phyloP scores from a whole-genome alignment of 2,113 vertebrate species.

The Desmodus rotundus region DNA sequence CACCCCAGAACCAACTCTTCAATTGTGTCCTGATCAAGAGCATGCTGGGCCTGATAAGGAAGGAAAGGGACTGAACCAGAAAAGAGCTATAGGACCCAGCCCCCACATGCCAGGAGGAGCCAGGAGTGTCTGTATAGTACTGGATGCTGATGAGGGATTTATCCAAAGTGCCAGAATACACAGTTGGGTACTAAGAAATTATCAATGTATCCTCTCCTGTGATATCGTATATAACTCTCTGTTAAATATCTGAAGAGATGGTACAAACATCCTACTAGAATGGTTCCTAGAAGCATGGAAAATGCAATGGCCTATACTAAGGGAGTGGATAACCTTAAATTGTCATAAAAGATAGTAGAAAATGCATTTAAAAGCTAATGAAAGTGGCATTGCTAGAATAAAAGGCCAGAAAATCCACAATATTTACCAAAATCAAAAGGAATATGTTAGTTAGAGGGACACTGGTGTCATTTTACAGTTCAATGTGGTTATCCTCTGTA shows the following conservation, averaged over 20 bases:
- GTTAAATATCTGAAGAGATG: neutral
- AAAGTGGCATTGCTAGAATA: neutral
- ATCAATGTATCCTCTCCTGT: neutral
- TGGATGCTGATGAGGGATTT: neutral
- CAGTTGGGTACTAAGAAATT: neutral
- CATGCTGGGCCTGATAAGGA: neutral
- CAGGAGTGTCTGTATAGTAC: neutral
- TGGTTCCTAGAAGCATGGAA: neutral
- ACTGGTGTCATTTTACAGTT: neutral
- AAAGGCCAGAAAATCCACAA: neutral
- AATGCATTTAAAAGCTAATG: conserved; percentile 3
- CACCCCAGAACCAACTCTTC: neutral
- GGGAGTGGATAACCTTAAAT: neutral
- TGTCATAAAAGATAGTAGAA: neutral
- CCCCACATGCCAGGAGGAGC: neutral
- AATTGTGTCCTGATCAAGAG: neutral
- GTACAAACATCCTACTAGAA: neutral
- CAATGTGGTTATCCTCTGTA: neutral
- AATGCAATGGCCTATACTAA: neutral
- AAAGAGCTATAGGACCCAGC: neutral
- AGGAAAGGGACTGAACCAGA: neutral
- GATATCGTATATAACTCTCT: neutral
- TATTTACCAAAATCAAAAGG: conserved; percentile 8
- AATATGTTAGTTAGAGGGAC: neutral
- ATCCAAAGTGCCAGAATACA: neutral